phyloP scores from a whole-genome alignment of 30 jellyfish, hydroid and myxozoan genomes.

The Turritopsis rubra region DNA sequence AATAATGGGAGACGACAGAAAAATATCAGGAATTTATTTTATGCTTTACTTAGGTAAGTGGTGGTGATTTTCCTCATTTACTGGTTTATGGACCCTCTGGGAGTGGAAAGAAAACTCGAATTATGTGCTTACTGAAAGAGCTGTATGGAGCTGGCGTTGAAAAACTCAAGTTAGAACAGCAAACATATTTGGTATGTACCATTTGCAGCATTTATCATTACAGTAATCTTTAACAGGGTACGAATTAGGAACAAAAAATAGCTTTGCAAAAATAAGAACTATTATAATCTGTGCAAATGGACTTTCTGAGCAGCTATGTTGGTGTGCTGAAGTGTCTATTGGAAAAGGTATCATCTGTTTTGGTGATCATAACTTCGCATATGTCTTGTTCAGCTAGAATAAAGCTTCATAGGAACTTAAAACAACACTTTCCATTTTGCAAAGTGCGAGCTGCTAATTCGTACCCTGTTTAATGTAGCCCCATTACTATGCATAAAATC shows the following conservation, averaged over 20 bases:
- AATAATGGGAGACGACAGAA: too few species aligned
- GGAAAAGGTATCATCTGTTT: too few species aligned
- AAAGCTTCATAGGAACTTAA: too few species aligned
- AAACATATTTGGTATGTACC: conserved; percentile 57
- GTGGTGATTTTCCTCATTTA: conserved; percentile 98
- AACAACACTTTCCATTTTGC: too few species aligned
- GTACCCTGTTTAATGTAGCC: neutral
- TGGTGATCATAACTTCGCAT: too few species aligned
- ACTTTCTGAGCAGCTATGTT: neutral
- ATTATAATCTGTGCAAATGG: neutral
- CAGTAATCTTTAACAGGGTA: too few species aligned
- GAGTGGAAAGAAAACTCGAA: conserved; percentile 95
- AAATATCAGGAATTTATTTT: neutral
- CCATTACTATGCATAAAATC: neutral
- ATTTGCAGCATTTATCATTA: neutral
- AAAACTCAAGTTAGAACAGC: conserved; percentile 93
- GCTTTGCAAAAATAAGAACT: neutral
- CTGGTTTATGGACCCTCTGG: conserved; percentile 99
- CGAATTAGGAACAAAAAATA: too few species aligned
- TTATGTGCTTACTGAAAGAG: conserved; percentile 87
- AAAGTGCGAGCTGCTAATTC: too few species aligned
- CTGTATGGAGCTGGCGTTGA: conserved; percentile 97
- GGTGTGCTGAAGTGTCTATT: too few species aligned
- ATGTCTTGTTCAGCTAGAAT: too few species aligned
- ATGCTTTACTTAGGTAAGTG: conserved; percentile 49